Base-by-base conservation (phyloP, 2,888 invertebrate genomes). In the Bellardia bayeri region DNA sequence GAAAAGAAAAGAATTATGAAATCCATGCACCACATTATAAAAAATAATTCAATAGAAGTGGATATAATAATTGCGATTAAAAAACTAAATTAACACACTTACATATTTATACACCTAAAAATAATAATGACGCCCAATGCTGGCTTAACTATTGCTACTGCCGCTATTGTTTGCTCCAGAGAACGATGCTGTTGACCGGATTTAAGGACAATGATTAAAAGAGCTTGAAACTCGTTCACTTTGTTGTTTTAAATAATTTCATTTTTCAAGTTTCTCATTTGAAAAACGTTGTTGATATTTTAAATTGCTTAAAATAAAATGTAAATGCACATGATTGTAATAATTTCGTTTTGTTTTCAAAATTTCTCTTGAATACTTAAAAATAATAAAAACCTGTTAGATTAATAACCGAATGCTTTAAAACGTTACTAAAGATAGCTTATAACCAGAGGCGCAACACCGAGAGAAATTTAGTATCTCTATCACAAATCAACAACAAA, bases 21-120 rank as follows among this genome's bases (percentile, higher is more conserved):
- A 76, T 49, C 42, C 51, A n/a, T 66, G 42, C 30, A 42, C 61
- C 63, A 58, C 45, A 64, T 40, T 56, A 64, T 45, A 63, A 71
- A 80, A 23, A 83, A 83, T 75, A 66, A 64, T 80, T 64, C 71
- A 76, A 40, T 76, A 58, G 30, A 81, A 84, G 56, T 71, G 66
- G 51, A 66, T 79, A 80, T 23, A 78, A 80, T 64, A 71, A 71
- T 76, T 80, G 80, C 83, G 80, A 80, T 86, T 83, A 80, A 86
- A 76, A 63, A 83, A 83, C 64, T 80, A 71, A 83, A 86, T 83
- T 82, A 86, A 87, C 72, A 87, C 71, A 81, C 83, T 71, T 83
- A 75, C n/a, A n/a, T n/a, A 23, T 23, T 23, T 23, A 23, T 49
- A 71, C 71, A 81, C 81, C 58, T 72, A 54, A 72, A 74, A 84